These are phyloP conservation scores for Ispidina lecontei DNA, from an alignment of 2,797 vertebrate species.

Conservation along the genomic window DNA sequence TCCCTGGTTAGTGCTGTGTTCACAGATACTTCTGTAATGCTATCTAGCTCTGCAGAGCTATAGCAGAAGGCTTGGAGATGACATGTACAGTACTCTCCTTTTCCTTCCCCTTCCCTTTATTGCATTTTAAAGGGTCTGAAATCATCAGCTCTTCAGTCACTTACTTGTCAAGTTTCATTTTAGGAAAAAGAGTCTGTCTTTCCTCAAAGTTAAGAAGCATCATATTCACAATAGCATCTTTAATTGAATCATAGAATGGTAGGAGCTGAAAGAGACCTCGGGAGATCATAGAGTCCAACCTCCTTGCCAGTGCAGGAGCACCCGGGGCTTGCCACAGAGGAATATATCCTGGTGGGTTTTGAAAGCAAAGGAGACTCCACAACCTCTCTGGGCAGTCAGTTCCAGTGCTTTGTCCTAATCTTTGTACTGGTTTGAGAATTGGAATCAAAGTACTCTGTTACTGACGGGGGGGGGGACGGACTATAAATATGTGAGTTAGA, in stretches of 20 bases:
- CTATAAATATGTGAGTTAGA: neutral
- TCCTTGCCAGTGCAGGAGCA: too few relatives aligned
- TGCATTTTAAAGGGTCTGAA: neutral
- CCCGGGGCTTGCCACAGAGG: too few relatives aligned
- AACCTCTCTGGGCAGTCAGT: too few relatives aligned
- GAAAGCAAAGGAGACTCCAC: too few relatives aligned
- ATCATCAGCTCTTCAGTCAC: neutral
- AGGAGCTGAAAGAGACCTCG: too few relatives aligned
- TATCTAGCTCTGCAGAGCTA: neutral
- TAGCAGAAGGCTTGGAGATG: neutral
- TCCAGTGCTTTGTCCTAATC: too few relatives aligned
- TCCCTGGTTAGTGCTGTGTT: neutral
- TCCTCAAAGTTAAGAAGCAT: neutral
- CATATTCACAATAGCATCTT: neutral
- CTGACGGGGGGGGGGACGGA: neutral
- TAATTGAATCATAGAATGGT: too few relatives aligned
- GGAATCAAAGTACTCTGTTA: neutral
- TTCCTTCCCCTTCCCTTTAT: neutral
- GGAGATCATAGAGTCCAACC: too few relatives aligned
- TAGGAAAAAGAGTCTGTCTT: neutral
- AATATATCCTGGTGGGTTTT: too few relatives aligned
- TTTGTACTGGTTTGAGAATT: neutral
- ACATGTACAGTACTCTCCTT: accelerated
- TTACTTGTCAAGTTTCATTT: neutral
- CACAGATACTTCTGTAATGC: neutral